Evolutionary conservation across 2,888 invertebrate species (phyloP).

Genomic region (Epicampocera succincta): DNA sequence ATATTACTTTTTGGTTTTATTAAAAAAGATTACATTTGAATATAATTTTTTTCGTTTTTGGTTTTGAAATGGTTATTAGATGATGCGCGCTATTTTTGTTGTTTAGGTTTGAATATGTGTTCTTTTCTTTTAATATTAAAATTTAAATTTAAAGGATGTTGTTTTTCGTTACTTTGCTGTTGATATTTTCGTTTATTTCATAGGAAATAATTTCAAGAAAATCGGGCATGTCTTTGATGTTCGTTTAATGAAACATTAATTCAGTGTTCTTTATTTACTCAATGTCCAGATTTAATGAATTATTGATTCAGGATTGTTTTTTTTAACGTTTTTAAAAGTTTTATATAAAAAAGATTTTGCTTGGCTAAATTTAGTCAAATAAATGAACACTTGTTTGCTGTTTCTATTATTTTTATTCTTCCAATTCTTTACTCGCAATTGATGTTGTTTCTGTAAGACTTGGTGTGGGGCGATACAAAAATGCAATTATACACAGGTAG

Average conservation of each 20-base stretch:
- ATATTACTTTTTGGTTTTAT: conserved; percentile 49
- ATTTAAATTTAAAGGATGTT: conserved; percentile 63
- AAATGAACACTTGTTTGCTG: conserved; percentile 66
- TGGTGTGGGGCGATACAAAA: conserved; percentile 60
- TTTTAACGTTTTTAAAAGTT: conserved; percentile 38
- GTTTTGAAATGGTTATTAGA: conserved; percentile 70
- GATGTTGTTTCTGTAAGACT: conserved; percentile 54
- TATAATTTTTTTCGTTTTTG: conserved; percentile 50
- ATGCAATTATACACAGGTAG: conserved; percentile 69
- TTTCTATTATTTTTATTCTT: conserved; percentile 22
- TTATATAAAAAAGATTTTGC: conserved; percentile 60
- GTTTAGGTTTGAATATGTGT: conserved; percentile 63
- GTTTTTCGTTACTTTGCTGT: conserved; percentile 49
- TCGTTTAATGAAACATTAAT: conserved; percentile 69
- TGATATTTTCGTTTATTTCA: background rate
- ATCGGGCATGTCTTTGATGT: conserved; percentile 59
- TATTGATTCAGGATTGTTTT: conserved; percentile 35
- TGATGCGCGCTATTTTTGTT: conserved; percentile 76
- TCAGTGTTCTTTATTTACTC: conserved; percentile 64
- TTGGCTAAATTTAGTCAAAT: conserved; percentile 60
- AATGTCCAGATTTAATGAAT: conserved; percentile 67
- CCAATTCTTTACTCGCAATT: conserved; percentile 34
- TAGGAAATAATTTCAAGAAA: background rate
- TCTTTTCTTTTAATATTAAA: conserved; percentile 54
- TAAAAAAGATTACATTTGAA: conserved; percentile 49